phyloP scores from a whole-genome alignment of 2,888 invertebrate genomes.

The Drosophila conformis region DNA sequence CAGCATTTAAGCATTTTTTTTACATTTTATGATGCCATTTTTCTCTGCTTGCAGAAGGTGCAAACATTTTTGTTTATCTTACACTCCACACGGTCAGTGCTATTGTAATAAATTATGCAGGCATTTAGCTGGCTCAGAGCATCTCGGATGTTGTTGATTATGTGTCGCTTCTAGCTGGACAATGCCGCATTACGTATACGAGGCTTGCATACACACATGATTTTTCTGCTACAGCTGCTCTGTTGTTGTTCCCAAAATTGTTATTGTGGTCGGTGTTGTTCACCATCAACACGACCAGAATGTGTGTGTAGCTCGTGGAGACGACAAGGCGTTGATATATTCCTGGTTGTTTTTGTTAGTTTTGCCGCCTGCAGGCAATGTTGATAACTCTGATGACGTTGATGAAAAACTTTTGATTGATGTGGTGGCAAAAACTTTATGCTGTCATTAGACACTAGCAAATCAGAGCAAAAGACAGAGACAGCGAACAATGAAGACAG shows the following conservation, averaged over 20 bases:
- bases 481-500: neutral
- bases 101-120: conserved; percentile 72
- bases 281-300: conserved; percentile 45
- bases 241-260: conserved; percentile 19
- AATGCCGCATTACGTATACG: conserved; percentile 66
- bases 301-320: conserved; percentile 40
- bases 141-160: conserved; percentile 45
- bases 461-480: conserved; percentile 31
- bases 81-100: conserved; percentile 5
- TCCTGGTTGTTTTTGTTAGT: conserved; percentile 53
- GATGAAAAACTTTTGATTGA: conserved; percentile 82
- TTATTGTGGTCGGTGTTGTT: conserved; percentile 16
- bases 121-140: conserved; percentile 56
- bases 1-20: conserved; percentile 27
- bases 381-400: conserved; percentile 82
- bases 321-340: conserved; percentile 53
- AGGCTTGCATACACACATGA: conserved; percentile 42
- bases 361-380: conserved; percentile 67
- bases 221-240: conserved; percentile 30
- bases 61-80: conserved; percentile 40
- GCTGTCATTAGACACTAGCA: conserved; percentile 75
- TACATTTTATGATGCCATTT: conserved; percentile 61
- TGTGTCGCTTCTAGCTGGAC: conserved; percentile 47
- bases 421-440: conserved; percentile 80
- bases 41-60: conserved; percentile 63